Evolutionary conservation across 2,888 invertebrate genomes (phyloP).

Genomic region (Trichacis sp.): DNA sequence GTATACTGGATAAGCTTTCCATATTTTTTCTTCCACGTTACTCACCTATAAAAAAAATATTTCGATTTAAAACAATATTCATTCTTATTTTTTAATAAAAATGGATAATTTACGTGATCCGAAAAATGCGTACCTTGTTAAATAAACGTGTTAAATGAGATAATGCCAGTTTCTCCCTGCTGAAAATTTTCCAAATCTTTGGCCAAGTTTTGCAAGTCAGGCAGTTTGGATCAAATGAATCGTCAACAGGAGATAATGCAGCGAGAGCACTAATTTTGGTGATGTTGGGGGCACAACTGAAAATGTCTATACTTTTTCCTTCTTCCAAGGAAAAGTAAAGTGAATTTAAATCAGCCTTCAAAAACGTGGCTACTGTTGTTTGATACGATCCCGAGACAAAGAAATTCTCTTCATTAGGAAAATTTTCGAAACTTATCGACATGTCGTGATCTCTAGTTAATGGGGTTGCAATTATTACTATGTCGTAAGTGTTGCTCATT

Average conservation of each 20-base stretch:
- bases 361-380: slow-evolving; percentile 72
- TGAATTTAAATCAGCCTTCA: slow-evolving; percentile 70
- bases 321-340: slow-evolving; percentile 67
- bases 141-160: slow-evolving; percentile 70
- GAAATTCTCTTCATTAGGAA: slow-evolving; percentile 59
- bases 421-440: slow-evolving; percentile 69
- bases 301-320: slow-evolving; percentile 60
- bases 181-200: slow-evolving; percentile 74
- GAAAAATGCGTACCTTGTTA: slow-evolving; percentile 56
- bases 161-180: slow-evolving; percentile 67
- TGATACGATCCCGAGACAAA: slow-evolving; percentile 70
- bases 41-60: slow-evolving; percentile 45
- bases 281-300: slow-evolving; percentile 68
- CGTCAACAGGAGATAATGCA: slow-evolving; percentile 62
- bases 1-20: slow-evolving; percentile 74
- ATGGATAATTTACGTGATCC: too few relatives aligned
- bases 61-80: neutral
- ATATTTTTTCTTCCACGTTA: slow-evolving; percentile 63
- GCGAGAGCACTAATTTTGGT: slow-evolving; percentile 70
- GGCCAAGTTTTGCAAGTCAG: slow-evolving; percentile 41
- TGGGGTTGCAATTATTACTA: slow-evolving; percentile 74
- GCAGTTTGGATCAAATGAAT: slow-evolving; percentile 24
- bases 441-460: slow-evolving; percentile 68
- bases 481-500: slow-evolving; percentile 68
- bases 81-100: too few relatives aligned